These are phyloP conservation scores for Hippocampus abdominalis DNA, from an alignment of 2,113 vertebrate genomes.

Conservation along the genomic window DNA sequence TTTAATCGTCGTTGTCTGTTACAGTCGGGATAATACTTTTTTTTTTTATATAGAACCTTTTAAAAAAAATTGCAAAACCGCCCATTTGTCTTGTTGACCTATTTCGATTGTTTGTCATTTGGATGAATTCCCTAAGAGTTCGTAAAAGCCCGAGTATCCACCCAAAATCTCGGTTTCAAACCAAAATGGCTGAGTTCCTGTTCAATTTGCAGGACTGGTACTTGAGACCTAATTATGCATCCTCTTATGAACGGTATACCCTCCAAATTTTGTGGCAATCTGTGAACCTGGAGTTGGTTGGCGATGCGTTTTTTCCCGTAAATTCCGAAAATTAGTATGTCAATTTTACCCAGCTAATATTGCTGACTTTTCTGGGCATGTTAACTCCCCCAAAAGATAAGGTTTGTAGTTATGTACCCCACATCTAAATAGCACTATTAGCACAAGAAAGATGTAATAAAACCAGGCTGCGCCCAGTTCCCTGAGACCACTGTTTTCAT, in stretches of 20 bases:
- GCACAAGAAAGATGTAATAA: constrained; percentile 40
- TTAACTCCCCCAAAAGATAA: background rate
- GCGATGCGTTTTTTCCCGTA: background rate
- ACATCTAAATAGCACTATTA: constrained; percentile 43
- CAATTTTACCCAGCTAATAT: background rate
- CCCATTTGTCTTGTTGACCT: too few species aligned
- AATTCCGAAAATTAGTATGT: background rate
- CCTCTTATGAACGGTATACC: background rate
- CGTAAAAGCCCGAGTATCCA: too few species aligned
- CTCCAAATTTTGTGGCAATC: too few species aligned
- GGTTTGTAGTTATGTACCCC: background rate
- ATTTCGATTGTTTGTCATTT: too few species aligned
- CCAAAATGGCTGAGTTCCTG: too few species aligned
- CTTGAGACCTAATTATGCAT: too few species aligned
- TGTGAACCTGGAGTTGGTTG: background rate
- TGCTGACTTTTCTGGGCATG: background rate
- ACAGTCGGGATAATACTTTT: too few species aligned
- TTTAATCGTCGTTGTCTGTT: background rate
- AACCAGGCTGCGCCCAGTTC: constrained; percentile 33
- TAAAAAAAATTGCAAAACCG: too few species aligned
- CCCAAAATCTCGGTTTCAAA: too few species aligned
- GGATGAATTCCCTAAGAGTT: too few species aligned
- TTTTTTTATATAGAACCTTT: too few species aligned
- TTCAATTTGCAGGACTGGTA: too few species aligned
- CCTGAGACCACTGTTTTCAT: constrained; percentile 46